phyloP scores from a whole-genome alignment of 2,797 vertebrate species.

The Acipenser ruthenus region DNA sequence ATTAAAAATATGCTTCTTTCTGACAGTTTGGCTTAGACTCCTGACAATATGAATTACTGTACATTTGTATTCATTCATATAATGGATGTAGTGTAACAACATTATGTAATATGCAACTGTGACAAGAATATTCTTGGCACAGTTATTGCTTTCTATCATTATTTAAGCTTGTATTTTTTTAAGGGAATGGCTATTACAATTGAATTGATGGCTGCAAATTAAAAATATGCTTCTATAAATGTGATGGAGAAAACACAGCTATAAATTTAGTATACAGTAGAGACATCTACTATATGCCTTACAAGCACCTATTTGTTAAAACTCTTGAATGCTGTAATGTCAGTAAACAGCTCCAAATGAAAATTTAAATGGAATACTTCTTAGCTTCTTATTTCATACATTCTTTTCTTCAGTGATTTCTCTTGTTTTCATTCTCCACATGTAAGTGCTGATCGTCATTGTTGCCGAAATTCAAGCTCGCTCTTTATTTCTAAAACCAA shows the following conservation, averaged over 20 bases:
- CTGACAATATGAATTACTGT: no score
- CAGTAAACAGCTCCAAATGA: constrained; percentile 11
- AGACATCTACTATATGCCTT: constrained; percentile 3
- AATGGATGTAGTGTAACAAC: no score
- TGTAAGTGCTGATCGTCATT: neutral
- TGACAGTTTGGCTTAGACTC: no score
- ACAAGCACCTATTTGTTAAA: neutral
- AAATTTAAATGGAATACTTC: constrained; percentile 11
- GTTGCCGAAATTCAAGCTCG: neutral
- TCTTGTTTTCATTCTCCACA: neutral
- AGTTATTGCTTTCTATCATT: no score
- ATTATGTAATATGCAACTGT: no score
- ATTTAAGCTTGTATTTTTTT: no score
- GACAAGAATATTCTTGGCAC: no score
- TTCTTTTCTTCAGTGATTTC: neutral
- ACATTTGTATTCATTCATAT: no score
- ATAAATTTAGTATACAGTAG: constrained; percentile 4
- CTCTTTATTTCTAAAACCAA: no score
- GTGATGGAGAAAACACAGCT: constrained; percentile 2
- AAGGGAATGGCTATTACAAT: no score
- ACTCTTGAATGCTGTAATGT: constrained; percentile 9
- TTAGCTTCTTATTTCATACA: constrained; percentile 5
- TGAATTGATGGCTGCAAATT: neutral
- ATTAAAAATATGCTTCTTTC: no score
- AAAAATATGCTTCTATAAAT: constrained; percentile 7